Base-by-base conservation (phyloP, 2,113 vertebrate genomes). In the Turdus rufiventris region DNA sequence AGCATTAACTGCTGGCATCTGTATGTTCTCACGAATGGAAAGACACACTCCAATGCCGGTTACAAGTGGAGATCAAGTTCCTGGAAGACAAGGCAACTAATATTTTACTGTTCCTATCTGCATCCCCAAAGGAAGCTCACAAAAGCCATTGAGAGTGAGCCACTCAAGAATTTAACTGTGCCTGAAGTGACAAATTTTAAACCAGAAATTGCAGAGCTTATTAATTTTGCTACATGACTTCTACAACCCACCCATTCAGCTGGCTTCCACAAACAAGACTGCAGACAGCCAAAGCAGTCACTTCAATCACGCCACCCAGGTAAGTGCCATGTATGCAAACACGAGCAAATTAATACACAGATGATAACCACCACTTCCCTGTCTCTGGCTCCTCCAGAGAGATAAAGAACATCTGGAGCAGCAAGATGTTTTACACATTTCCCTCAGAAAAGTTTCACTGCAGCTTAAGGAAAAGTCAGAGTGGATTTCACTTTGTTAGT, bases 1-100 rank as follows among this genome's bases (percentile, higher is more conserved):
- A 75, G 36, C 66, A 73, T 33, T 53, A 82, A 50, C 42, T 42
- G 42, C 9, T 74, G 48, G 34, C n/a, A 79, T 82, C 34, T 34
- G 15, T 21, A 73, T 18, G 5, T 8, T 45, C 36, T 85, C 47
- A 26, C 16, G 13, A 54, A 29, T 6, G 36, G 31, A 63, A 84
- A 71, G 20, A n/a, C 31, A 50, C 4, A 26, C 18, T 56, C 29
- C 33, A 68, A 23, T 1, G 4, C 29, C 36, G 1, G 0, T 26
- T 77, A 54, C 16, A 63, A 81, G 20, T 34, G 34, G 14, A 77
- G 34, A 74, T 16, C 18, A 7, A 89, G 57, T 18, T 73, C 31
- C 38, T 36, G 14, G 31, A 50, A 90, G 42, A 77, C 0, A 58
- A 54, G 47, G 29, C 38, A 72, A 65, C 50, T 38, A 48, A 38